Evolutionary conservation across 1,140 invertebrate species (phyloP).

Genomic region (Chionoecetes opilio): DNA sequence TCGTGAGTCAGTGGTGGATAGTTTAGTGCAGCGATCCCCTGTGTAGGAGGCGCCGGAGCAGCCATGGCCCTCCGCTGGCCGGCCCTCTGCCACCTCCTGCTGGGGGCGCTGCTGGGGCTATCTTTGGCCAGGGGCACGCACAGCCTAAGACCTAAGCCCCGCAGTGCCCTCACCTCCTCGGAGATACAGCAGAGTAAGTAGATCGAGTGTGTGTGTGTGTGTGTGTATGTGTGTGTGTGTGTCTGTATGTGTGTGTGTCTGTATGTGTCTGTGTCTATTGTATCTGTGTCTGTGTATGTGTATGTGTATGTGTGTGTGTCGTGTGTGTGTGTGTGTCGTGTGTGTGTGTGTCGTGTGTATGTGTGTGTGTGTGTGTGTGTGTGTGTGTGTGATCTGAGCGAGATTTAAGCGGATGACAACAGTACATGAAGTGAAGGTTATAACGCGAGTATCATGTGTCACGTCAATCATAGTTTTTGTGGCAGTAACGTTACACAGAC

Average conservation of each 20-base stretch:
- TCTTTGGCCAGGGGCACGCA: not conserved
- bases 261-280: too few relatives aligned
- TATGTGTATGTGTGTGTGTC: too few relatives aligned
- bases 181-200: slow-evolving; percentile 16
- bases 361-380: not conserved
- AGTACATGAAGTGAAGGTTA: not conserved
- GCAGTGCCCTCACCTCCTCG: not conserved
- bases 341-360: not conserved
- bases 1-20: not conserved
- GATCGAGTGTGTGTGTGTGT: not conserved
- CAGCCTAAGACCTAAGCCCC: not conserved
- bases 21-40: not conserved
- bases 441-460: not conserved
- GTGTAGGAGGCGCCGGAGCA: not conserved
- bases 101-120: not conserved
- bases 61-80: not conserved
- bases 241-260: not conserved
- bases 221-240: not conserved
- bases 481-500: not conserved
- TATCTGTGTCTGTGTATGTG: too few relatives aligned
- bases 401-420: not conserved
- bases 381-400: not conserved
- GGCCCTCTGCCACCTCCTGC: not conserved
- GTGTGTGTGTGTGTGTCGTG: slow-evolving; percentile 1
- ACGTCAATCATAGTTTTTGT: not conserved